phyloP scores from a whole-genome alignment of 2,888 invertebrate genomes.

The Ischnura elegans region DNA sequence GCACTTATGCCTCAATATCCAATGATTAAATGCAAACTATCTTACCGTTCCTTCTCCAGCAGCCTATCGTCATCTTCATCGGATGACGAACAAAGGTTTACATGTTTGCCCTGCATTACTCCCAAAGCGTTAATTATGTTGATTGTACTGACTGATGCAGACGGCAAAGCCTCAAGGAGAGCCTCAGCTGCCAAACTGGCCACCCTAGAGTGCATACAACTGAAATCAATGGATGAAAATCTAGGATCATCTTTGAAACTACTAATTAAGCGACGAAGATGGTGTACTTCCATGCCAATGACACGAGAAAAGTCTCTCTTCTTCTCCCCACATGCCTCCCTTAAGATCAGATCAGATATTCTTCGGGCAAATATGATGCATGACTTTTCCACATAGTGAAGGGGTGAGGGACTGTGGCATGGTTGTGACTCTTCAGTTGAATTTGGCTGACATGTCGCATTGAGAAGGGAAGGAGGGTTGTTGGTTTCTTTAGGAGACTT shows the following conservation, averaged over 20 bases:
- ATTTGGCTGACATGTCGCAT: not conserved
- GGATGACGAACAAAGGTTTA: conserved; percentile 28
- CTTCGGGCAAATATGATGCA: conserved; percentile 85
- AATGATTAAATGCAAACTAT: no score
- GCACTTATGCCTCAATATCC: no score
- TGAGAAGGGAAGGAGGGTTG: not conserved
- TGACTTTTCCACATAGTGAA: conserved; percentile 82
- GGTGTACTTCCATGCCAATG: conserved; percentile 81
- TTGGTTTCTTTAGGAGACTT: conserved; percentile 50
- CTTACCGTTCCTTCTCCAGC: conserved; percentile 46
- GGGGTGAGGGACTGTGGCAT: conserved; percentile 75
- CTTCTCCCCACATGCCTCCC: not conserved
- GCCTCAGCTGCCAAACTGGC: conserved; percentile 83
- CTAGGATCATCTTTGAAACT: conserved; percentile 86
- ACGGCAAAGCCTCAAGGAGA: conserved; percentile 79
- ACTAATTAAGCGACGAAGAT: conserved; percentile 84
- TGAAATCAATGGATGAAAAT: conserved; percentile 81
- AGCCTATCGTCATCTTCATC: conserved; percentile 59
- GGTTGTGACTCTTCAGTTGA: not conserved
- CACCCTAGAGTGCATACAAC: conserved; percentile 83
- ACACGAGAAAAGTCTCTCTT: conserved; percentile 17
- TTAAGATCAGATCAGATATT: conserved; percentile 83
- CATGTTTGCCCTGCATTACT: not conserved
- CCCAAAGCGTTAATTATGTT: conserved; percentile 20
- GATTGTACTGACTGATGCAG: not conserved